Evolutionary conservation across 2,797 vertebrate genomes (phyloP).

Genomic region (Girardinus metallicus): DNA sequence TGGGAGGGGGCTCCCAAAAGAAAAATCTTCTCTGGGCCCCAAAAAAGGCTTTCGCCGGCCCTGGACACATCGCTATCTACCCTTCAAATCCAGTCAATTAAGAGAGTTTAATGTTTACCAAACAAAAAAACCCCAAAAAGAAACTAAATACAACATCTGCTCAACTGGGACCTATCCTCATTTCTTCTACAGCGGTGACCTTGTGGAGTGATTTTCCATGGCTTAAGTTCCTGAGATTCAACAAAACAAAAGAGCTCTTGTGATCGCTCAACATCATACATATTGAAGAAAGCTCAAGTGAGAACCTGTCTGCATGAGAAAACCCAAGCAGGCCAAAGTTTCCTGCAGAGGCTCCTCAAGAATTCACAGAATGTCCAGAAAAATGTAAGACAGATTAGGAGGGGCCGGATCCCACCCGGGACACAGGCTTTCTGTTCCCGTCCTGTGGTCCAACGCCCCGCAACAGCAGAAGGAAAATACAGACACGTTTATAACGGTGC

Average conservation of each 20-base stretch:
- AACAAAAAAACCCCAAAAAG: not conserved
- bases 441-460: not conserved
- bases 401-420: not conserved
- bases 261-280: not conserved
- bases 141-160: not conserved
- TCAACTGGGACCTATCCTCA: not conserved
- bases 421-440: not conserved
- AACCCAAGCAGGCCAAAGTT: not conserved
- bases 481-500: not conserved
- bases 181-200: not conserved
- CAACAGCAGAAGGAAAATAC: not conserved
- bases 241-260: constrained; percentile 1
- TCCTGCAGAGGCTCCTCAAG: not conserved
- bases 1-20: no score
- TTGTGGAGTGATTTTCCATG: not conserved
- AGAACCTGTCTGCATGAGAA: not conserved
- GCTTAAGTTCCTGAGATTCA: not conserved
- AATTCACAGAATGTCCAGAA: not conserved
- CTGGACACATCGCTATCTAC: no score
- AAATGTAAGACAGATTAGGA: not conserved
- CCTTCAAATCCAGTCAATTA: not conserved
- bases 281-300: not conserved
- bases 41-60: no score
- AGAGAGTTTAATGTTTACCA: not conserved
- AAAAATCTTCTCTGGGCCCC: no score